A percentile compares a stretch with the other conserved stretches of the same genome.
phyloP scores from a whole-genome alignment of 2,888 invertebrate species.

The Pandemis corylana region DNA sequence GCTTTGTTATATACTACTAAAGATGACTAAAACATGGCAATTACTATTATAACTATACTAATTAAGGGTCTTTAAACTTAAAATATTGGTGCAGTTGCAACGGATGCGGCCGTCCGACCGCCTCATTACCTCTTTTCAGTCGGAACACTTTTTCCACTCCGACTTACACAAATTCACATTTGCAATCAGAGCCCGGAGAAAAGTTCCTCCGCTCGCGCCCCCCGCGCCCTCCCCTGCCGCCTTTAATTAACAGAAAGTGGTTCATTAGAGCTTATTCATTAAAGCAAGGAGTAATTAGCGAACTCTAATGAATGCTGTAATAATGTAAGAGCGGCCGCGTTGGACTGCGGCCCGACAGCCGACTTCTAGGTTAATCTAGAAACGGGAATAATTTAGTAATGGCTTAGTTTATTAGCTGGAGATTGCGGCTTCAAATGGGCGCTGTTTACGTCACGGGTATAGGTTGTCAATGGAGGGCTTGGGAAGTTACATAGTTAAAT shows the following conservation, averaged over 20 bases:
- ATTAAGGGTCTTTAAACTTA: conserved; percentile 47
- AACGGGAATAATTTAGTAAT: conserved; percentile 82
- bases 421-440: conserved; percentile 18
- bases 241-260: conserved; percentile 96
- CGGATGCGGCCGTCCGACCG: conserved; percentile 78
- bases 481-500: not conserved
- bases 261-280: conserved; percentile 96
- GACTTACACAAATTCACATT: conserved; percentile 85
- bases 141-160: conserved; percentile 81
- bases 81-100: conserved; percentile 69
- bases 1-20: too few relatives aligned
- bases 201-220: conserved; percentile 68
- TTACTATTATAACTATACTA: not conserved
- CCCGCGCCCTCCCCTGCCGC: conserved; percentile 71
- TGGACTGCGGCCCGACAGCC: conserved; percentile 72
- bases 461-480: conserved; percentile 2
- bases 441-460: conserved; percentile 7
- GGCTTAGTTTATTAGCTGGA: conserved; percentile 76
- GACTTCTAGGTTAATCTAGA: conserved; percentile 84
- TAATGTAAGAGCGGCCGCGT: conserved; percentile 88
- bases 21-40: too few relatives aligned
- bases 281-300: conserved; percentile 95
- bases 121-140: conserved; percentile 83
- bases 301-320: conserved; percentile 94
- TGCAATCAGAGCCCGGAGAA: conserved; percentile 84